A percentile compares a stretch with the other conserved stretches of the same genome.
These are phyloP conservation scores for Papilio demoleus DNA, from an alignment of 2,888 invertebrate species.

Conservation along the genomic window DNA sequence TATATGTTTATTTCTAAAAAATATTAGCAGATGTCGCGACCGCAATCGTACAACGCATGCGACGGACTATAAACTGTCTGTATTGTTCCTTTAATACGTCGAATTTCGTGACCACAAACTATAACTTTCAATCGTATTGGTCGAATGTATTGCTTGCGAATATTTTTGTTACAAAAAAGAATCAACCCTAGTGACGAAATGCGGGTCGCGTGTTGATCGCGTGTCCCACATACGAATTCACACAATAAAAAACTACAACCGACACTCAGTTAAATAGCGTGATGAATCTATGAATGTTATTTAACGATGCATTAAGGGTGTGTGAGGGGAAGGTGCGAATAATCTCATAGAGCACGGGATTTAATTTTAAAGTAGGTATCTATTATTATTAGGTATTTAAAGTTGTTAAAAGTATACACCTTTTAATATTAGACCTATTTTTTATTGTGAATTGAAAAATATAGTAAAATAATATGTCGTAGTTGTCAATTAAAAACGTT, in stretches of 20 bases:
- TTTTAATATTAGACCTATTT: too few species aligned
- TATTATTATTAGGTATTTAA: too few species aligned
- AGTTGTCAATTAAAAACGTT: too few species aligned
- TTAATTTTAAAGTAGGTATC: slow-evolving; percentile 63
- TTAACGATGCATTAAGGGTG: slow-evolving; percentile 52
- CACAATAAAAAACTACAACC: slow-evolving; percentile 67
- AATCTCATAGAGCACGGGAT: slow-evolving; percentile 63
- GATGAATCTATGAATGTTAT: slow-evolving; percentile 57
- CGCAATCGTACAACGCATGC: slow-evolving; percentile 17
- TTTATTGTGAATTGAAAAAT: too few species aligned
- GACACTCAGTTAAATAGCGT: slow-evolving; percentile 60
- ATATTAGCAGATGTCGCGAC: slow-evolving; percentile 22
- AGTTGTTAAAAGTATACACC: too few species aligned
- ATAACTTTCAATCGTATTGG: slow-evolving; percentile 43
- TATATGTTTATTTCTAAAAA: slow-evolving; percentile 27
- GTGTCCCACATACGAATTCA: slow-evolving; percentile 78
- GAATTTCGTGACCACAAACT: slow-evolving; percentile 43
- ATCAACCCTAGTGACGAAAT: slow-evolving; percentile 57
- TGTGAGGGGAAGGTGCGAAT: slow-evolving; percentile 67
- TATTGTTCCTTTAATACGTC: slow-evolving; percentile 35
- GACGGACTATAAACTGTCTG: slow-evolving; percentile 31
- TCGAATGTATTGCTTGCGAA: slow-evolving; percentile 61
- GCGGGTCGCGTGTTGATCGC: slow-evolving; percentile 79
- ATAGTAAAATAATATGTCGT: too few species aligned
- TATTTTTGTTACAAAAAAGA: slow-evolving; percentile 58